Evolutionary conservation across 1,140 invertebrate species (phyloP).

Genomic region (Platorchestia sp.): DNA sequence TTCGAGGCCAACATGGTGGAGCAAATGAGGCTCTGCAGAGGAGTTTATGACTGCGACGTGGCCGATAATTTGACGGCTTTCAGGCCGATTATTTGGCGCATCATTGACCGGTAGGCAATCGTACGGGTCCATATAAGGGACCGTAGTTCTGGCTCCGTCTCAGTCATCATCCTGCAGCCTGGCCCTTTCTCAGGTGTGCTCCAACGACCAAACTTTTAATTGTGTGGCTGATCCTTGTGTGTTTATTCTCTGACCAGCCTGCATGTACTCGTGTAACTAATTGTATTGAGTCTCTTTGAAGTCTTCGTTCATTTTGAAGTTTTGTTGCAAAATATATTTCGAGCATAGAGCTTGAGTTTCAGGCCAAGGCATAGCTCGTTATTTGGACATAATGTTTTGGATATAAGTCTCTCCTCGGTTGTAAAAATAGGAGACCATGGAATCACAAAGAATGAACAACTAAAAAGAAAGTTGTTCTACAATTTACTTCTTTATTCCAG

Average conservation of each 20-base stretch:
- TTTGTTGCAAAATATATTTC: neutral
- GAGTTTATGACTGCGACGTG: neutral
- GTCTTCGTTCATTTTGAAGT: neutral
- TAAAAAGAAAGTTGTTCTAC: neutral
- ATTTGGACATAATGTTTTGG: neutral
- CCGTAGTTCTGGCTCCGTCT: neutral
- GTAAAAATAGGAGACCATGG: neutral
- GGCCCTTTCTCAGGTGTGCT: neutral
- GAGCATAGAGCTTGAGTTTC: neutral
- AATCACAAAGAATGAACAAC: neutral
- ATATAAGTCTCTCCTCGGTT: neutral
- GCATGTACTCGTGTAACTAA: no score
- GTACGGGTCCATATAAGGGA: neutral
- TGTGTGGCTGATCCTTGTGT: neutral
- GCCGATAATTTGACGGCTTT: neutral
- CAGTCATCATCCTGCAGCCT: neutral
- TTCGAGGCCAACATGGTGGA: neutral
- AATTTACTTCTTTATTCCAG: neutral
- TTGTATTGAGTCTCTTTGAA: no score
- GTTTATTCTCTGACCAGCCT: neutral
- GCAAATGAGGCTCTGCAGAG: neutral
- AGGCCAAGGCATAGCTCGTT: neutral
- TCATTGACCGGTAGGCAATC: slow-evolving; percentile 10
- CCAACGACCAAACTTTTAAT: neutral
- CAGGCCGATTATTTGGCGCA: slow-evolving; percentile 19